phyloP scores from a whole-genome alignment of 1,140 invertebrate species.

The Anoplophora glabripennis region DNA sequence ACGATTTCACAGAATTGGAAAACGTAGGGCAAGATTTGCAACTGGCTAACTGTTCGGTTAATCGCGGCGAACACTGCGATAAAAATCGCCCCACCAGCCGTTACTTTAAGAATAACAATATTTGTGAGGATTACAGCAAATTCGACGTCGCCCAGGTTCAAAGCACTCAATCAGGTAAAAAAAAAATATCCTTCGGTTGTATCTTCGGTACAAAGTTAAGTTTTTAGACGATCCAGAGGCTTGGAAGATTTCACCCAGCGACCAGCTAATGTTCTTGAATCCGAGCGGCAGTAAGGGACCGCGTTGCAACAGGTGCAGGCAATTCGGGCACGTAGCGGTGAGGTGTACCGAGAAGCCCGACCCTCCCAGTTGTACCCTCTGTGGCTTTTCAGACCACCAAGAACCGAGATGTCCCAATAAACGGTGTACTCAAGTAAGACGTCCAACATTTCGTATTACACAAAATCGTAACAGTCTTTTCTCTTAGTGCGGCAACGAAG shows the following conservation, averaged over 20 bases:
- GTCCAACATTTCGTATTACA: neutral
- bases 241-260: constrained; percentile 51
- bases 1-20: constrained; percentile 6
- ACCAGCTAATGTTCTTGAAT: constrained; percentile 33
- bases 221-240: constrained; percentile 49
- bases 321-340: constrained; percentile 56
- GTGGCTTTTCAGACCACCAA: constrained; percentile 58
- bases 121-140: constrained; percentile 12
- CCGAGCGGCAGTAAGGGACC: constrained; percentile 31
- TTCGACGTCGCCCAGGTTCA: constrained; percentile 19
- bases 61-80: neutral
- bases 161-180: constrained; percentile 24
- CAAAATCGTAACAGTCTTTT: constrained; percentile 9
- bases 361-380: constrained; percentile 59
- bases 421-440: constrained; percentile 64
- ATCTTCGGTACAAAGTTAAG: no score
- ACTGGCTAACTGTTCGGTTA: constrained; percentile 8
- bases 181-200: constrained; percentile 7
- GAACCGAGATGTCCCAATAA: constrained; percentile 62
- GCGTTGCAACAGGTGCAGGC: constrained; percentile 58
- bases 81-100: neutral
- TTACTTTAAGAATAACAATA: neutral
- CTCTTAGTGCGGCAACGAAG: constrained; percentile 62
- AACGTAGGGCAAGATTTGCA: neutral
- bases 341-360: constrained; percentile 49